A percentile compares a stretch with the other conserved stretches of the same genome.
These are phyloP conservation scores for Drosophila macrothrix DNA, from an alignment of 2,888 invertebrate genomes.

Conservation along the genomic window DNA sequence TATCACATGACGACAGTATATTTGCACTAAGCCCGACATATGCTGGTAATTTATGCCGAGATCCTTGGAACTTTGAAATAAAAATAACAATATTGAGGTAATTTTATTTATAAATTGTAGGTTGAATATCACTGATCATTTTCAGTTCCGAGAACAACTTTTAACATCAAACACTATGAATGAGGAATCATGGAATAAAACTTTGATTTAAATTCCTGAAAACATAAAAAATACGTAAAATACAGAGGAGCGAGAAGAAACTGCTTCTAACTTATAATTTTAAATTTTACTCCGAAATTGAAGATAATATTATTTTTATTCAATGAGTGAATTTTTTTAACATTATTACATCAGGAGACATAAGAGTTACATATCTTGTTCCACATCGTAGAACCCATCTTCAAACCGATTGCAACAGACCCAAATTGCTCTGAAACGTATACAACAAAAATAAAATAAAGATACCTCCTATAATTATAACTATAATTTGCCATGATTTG, in stretches of 20 bases:
- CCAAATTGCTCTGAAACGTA: not conserved
- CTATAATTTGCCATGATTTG: not conserved
- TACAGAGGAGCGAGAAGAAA: not conserved
- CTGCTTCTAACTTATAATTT: not conserved
- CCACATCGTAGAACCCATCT: not conserved
- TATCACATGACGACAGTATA: not conserved
- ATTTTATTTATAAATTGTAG: not conserved
- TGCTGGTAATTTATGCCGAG: not conserved
- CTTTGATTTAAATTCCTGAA: not conserved
- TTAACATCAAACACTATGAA: not conserved
- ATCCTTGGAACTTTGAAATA: not conserved
- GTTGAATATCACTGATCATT: not conserved
- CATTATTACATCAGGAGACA: not conserved
- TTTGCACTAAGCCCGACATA: not conserved
- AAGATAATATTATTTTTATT: not conserved
- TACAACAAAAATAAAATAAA: not conserved
- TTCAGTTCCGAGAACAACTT: not conserved
- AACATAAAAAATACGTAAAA: not conserved
- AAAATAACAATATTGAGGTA: not conserved
- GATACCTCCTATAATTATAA: not conserved
- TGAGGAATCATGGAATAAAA: not conserved
- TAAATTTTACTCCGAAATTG: not conserved
- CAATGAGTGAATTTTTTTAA: not conserved
- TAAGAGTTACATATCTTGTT: not conserved
- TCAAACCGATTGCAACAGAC: not conserved